Percentiles rank a stretch among this genome's conserved stretches.
These are phyloP conservation scores for Trichonephila clavata DNA, from an alignment of 1,140 invertebrate genomes.

Conservation along the genomic window DNA sequence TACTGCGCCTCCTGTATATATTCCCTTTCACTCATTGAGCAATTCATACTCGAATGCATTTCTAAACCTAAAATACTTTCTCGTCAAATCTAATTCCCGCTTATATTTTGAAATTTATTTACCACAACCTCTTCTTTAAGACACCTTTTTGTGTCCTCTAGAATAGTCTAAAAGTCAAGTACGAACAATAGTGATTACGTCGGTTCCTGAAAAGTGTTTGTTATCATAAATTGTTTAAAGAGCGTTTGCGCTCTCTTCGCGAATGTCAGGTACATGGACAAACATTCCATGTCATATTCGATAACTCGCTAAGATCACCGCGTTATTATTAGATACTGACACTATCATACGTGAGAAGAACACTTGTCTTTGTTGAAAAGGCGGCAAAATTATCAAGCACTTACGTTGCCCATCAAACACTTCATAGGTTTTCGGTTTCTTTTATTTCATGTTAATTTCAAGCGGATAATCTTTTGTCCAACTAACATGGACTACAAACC, in stretches of 20 bases:
- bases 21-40: no score
- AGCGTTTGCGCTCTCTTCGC: neutral
- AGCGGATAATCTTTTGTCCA: no score
- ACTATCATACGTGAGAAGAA: neutral
- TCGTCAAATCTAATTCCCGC: neutral
- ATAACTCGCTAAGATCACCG: neutral
- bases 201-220: neutral
- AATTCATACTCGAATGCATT: no score
- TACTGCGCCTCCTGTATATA: no score
- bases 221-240: neutral
- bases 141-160: neutral
- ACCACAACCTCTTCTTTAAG: neutral
- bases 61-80: neutral
- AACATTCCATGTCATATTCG: neutral
- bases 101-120: neutral
- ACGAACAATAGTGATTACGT: neutral
- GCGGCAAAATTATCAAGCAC: neutral
- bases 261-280: neutral
- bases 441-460: no score
- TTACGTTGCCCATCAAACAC: neutral
- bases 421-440: neutral
- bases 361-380: neutral
- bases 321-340: neutral
- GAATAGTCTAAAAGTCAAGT: slow-evolving; percentile 27
- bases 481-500: no score